Conservation (phyloP, 2,888 invertebrate genomes). For the Spodoptera exigua region DNA sequence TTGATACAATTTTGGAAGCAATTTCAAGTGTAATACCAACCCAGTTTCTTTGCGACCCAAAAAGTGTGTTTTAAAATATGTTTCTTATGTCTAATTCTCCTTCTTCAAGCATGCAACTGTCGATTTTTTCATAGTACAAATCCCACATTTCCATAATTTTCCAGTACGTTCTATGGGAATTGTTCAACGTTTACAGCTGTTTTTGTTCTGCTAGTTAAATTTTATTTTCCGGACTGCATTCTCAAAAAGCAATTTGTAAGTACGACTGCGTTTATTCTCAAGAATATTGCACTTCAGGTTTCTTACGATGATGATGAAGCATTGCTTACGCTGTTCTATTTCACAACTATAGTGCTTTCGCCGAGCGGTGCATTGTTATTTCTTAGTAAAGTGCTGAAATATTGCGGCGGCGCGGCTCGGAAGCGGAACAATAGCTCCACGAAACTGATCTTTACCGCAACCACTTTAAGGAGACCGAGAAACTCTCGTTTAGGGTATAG, state of each 20-base stretch:
- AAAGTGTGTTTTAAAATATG: too few species aligned
- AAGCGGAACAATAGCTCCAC: slow-evolving; percentile 67
- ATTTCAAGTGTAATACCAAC: too few species aligned
- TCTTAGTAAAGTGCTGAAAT: slow-evolving; percentile 84
- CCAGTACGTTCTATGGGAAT: too few species aligned
- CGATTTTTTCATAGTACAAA: too few species aligned
- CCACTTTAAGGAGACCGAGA: slow-evolving; percentile 69
- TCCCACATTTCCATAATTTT: too few species aligned
- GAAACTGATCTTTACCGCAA: slow-evolving; percentile 76
- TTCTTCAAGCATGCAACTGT: too few species aligned
- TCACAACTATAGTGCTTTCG: slow-evolving; percentile 79
- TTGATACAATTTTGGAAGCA: too few species aligned
- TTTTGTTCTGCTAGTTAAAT: slow-evolving; percentile 21
- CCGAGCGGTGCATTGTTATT: slow-evolving; percentile 83
- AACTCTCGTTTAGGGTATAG: slow-evolving; percentile 71
- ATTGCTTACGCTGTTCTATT: slow-evolving; percentile 77
- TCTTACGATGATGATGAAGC: slow-evolving; percentile 79
- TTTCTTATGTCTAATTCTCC: neutral
- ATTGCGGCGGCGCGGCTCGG: slow-evolving; percentile 76
- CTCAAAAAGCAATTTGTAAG: slow-evolving; percentile 48
- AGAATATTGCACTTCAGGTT: slow-evolving; percentile 63
- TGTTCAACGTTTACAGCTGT: neutral
- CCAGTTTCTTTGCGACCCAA: too few species aligned
- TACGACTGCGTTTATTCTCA: slow-evolving; percentile 51
- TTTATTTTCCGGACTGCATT: slow-evolving; percentile 30